These are phyloP conservation scores for Mimas tiliae DNA, from an alignment of 2,888 invertebrate species.

Conservation along the genomic window DNA sequence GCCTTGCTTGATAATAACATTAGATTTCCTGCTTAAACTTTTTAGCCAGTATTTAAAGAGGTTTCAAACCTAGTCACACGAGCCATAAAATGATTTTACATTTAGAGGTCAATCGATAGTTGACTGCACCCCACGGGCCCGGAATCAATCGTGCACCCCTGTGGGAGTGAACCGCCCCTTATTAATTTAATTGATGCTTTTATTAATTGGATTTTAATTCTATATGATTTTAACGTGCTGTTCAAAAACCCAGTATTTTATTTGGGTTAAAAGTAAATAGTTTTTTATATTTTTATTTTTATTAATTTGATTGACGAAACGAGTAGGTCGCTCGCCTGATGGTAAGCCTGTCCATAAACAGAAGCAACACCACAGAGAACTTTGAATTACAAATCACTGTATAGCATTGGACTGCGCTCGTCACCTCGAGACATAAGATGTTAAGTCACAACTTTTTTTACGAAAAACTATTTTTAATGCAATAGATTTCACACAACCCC, in stretches of 20 bases:
- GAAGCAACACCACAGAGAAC: too few relatives aligned
- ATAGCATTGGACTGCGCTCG: too few relatives aligned
- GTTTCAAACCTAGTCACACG: background rate
- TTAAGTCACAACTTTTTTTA: too few relatives aligned
- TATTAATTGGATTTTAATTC: slow-evolving; percentile 23
- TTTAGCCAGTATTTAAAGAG: background rate
- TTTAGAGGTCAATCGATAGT: slow-evolving; percentile 14
- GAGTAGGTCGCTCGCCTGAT: too few relatives aligned
- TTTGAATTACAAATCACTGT: too few relatives aligned
- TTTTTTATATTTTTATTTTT: too few relatives aligned
- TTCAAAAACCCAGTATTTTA: background rate
- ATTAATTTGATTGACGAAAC: too few relatives aligned
- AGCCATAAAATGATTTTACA: slow-evolving; percentile 20
- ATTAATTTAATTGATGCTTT: slow-evolving; percentile 25
- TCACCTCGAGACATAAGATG: too few relatives aligned
- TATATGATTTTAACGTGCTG: background rate
- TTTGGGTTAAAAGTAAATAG: background rate
- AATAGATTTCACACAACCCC: too few relatives aligned
- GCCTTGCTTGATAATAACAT: too few relatives aligned
- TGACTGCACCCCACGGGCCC: background rate
- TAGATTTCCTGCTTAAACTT: background rate
- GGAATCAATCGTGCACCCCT: slow-evolving; percentile 23
- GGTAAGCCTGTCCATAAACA: too few relatives aligned
- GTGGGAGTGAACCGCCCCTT: slow-evolving; percentile 23
- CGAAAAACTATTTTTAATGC: too few relatives aligned